A percentile compares a stretch with the other conserved stretches of the same genome.
phyloP scores from a whole-genome alignment of 2,113 vertebrate genomes.

The Apeltes quadracus region DNA sequence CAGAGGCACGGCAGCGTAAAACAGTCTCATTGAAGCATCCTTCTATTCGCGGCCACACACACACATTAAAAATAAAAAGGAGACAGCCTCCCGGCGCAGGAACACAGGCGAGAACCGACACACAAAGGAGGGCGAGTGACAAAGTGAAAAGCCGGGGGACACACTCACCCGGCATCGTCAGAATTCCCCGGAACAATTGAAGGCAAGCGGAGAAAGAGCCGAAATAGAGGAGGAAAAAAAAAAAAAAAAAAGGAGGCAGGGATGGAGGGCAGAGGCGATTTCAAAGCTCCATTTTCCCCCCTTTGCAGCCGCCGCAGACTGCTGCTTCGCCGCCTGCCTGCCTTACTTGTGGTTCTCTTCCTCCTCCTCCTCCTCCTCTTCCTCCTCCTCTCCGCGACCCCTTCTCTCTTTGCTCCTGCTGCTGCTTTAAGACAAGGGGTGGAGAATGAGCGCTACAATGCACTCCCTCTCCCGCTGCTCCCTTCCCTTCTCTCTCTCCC shows the following conservation, averaged over 20 bases:
- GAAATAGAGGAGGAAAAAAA: conserved; percentile 41
- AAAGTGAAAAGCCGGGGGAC: conserved; percentile 55
- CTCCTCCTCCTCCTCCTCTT: conserved; percentile 63
- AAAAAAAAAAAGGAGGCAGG: conserved; percentile 20
- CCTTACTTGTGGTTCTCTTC: conserved; percentile 60
- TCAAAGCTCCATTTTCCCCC: conserved; percentile 68
- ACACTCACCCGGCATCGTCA: conserved; percentile 82
- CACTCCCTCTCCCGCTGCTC: conserved; percentile 57
- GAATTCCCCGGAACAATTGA: conserved; percentile 67
- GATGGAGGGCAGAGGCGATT: conserved; percentile 49
- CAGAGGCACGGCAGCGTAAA: conserved; percentile 42
- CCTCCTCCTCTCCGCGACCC: conserved; percentile 62
- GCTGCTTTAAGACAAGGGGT: conserved; percentile 75
- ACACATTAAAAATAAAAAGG: background rate
- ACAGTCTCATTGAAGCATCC: conserved; percentile 48
- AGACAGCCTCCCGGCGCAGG: conserved; percentile 6
- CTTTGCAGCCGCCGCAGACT: conserved; percentile 36
- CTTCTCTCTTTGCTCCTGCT: conserved; percentile 58
- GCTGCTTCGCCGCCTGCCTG: conserved; percentile 46
- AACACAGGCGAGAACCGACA: conserved; percentile 21
- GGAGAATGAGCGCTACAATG: conserved; percentile 62
- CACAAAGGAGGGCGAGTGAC: conserved; percentile 53
- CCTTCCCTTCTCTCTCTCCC: conserved; percentile 47
- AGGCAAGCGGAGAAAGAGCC: conserved; percentile 47
- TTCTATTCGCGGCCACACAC: conserved; percentile 5